Evolutionary conservation across 2,888 invertebrate genomes (phyloP), one percentile per base, ranked within the genome.

Genomic region (Zaprionus obscuricornis): DNA sequence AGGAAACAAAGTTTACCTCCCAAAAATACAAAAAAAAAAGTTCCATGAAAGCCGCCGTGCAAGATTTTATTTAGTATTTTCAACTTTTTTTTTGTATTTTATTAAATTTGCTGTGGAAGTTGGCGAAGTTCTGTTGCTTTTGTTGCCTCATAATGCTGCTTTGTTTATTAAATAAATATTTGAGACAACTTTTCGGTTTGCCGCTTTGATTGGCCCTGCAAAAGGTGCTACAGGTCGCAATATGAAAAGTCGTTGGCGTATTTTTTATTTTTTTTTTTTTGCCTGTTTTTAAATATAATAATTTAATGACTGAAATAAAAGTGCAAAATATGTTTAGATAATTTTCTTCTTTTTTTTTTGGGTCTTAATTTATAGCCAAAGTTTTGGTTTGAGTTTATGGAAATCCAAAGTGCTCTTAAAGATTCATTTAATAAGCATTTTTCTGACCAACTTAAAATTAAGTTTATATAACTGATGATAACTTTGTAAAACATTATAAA

Each of bases 131-230:
- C 37, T 37, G 51, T 42, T 39, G 52, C 49, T 52, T 66, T 50
- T 51, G 54, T 36, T 66, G 71, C 65, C 58, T 20, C 54, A 62
- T 76, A 79, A 67, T 60, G 74, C 64, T 47, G 62, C 50, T 66
- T 64, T 79, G 83, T 73, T 79, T 79, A 83, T 79, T 79, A 79
- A 79, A 79, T 76, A 79, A 79, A 79, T 79, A 83, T 79, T 73
- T 71, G 65, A 34, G 33, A 58, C 58, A 82, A 82, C 79, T 82
- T 82, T 65, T 55, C 20, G 45, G 66, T 49, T 26, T 17, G 24
- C 40, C 27, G 42, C 36, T 57, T 45, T 69, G 55, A 70, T 76
- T 52, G 57, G 47, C 54, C 36, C 14, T 37, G 7, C 31, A 10
- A 58, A 66, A 47, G 47, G 57, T 10, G 27, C 22, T 52, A 22